Base-by-base conservation (phyloP, 2,797 vertebrate genomes). In the Chrosomus eos region DNA sequence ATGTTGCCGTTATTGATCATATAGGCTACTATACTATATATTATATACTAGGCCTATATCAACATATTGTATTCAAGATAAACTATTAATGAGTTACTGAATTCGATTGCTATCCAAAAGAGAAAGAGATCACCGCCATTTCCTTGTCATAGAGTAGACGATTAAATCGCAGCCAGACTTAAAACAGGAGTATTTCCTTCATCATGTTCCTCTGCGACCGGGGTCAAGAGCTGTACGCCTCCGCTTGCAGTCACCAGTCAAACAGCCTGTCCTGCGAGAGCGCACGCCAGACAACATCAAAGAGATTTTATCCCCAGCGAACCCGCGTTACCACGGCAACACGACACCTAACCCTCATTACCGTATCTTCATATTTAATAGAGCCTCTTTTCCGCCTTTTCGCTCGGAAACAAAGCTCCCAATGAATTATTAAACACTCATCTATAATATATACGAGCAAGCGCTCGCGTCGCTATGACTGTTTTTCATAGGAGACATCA, bases 341-440 rank as follows among this genome's bases (percentile, higher is more conserved):
- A 19, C 55, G 73, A 81, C 81, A 82, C 83, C 77, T 87, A 81
- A 68, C 62, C 83, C 73, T 89, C 88, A 87, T 87, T 85, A 84
- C 67, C 62, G 66, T 60, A 87, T 87, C 83, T 88, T 82, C 87
- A 85, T 87, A 64, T 89, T 88, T 85, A 83, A 73, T 79, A 83
- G 73, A 78, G 53, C 40, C 70, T 71, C 33, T 85, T 67, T 80
- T 74, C 36, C 16, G 75, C 81, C 80, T 87, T 85, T 82, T 82
- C 45, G 10, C 60, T 81, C 81, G 14, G 84, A 74, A 89, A 88
- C 88, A 88, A 88, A 89, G 88, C 85, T 87, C 83, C 38, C 48
- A 14, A 85, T 89, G 85, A 84, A 88, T 89, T 87, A 89, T 89
- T 88, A 84, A 89, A 28, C 55, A 45, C 73, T 81, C 81, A 87